phyloP scores from a whole-genome alignment of 2,113 vertebrate genomes.

The Saccopteryx leptura region DNA sequence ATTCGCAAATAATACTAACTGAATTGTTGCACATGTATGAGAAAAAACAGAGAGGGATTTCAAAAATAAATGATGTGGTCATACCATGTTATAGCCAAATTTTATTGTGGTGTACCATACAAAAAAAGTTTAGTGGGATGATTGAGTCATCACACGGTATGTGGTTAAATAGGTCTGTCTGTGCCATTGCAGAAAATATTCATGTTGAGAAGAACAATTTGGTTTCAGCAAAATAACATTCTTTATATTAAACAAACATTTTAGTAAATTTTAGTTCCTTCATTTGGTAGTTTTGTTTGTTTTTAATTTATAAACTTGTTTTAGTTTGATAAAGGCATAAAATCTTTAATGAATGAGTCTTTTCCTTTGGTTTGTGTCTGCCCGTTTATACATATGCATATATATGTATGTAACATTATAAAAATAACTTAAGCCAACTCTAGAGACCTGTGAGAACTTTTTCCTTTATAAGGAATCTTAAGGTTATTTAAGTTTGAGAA shows the following conservation, averaged over 20 bases:
- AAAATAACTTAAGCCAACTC: conserved; percentile 41
- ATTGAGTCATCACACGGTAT: neutral
- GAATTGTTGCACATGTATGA: conserved; percentile 47
- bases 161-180: neutral
- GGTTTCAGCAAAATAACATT: conserved; percentile 8
- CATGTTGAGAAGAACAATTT: neutral
- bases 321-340: conserved; percentile 56
- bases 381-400: neutral
- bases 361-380: conserved; percentile 35
- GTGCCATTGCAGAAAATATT: neutral
- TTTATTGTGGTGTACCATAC: neutral
- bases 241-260: conserved; percentile 54
- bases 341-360: conserved; percentile 3
- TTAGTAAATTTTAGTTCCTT: conserved; percentile 38
- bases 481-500: conserved; percentile 57
- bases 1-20: conserved; percentile 46
- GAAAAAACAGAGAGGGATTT: conserved; percentile 23
- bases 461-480: conserved; percentile 40
- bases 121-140: conserved; percentile 32
- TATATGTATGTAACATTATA: neutral
- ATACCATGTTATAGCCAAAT: conserved; percentile 37
- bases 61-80: conserved; percentile 65
- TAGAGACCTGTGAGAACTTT: conserved; percentile 36
- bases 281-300: conserved; percentile 59
- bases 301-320: conserved; percentile 53